Evolutionary conservation across 2,888 invertebrate species (phyloP).

Genomic region (Galerucella pusilla): DNA sequence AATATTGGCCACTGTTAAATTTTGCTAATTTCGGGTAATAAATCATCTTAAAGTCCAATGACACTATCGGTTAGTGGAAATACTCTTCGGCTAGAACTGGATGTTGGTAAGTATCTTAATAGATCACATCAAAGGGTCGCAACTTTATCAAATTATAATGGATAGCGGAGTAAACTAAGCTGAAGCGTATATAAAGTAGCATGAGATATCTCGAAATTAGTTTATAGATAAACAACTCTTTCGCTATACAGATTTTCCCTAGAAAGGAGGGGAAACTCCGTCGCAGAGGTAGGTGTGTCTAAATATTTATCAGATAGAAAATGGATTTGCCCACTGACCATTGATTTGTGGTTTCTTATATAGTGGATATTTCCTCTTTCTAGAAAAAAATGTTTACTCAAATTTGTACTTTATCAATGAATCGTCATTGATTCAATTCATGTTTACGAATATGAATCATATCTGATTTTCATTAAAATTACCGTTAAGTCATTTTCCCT

Average conservation of each 20-base stretch:
- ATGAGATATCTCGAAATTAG: neutral
- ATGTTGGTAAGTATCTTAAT: neutral
- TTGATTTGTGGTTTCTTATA: neutral
- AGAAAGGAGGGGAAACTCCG: neutral
- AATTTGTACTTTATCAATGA: too few species aligned
- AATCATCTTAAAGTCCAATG: neutral
- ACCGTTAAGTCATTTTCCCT: too few species aligned
- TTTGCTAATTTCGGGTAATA: neutral
- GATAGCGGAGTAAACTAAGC: slow-evolving; percentile 6
- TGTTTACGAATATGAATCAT: too few species aligned
- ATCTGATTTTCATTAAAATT: too few species aligned
- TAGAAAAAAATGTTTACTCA: neutral
- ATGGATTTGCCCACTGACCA: slow-evolving; percentile 25
- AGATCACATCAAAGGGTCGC: slow-evolving; percentile 2
- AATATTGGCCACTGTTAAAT: neutral
- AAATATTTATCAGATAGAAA: slow-evolving; percentile 43
- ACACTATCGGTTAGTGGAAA: neutral
- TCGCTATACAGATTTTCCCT: neutral
- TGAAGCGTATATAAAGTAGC: neutral
- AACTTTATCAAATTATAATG: slow-evolving; percentile 4
- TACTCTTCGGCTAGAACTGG: neutral
- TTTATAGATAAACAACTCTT: slow-evolving; percentile 26
- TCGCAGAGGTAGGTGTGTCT: neutral
- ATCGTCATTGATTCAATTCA: too few species aligned
- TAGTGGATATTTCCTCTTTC: neutral